phyloP scores from a whole-genome alignment of 2,113 vertebrate species.

The Cebus imitator region DNA sequence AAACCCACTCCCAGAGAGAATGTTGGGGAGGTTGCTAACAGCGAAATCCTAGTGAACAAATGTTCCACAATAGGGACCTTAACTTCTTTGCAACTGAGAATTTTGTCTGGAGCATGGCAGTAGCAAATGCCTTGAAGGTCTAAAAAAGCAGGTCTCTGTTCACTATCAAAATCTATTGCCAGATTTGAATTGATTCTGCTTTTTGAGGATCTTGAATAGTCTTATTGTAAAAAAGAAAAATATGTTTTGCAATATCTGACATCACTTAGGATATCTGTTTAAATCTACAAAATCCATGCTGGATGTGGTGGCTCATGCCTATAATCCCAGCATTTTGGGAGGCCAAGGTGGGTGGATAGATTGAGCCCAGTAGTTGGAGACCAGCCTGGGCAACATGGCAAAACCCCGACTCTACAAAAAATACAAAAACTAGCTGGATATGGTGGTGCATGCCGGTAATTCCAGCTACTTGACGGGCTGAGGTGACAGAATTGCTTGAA shows the following conservation, averaged over 20 bases:
- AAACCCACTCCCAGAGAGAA: not conserved
- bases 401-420: too few relatives aligned
- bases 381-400: too few relatives aligned
- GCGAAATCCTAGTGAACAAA: not conserved
- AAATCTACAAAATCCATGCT: not conserved
- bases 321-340: too few relatives aligned
- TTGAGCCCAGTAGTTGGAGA: too few relatives aligned
- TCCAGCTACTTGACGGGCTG: too few relatives aligned
- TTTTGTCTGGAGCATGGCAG: not conserved
- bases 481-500: too few relatives aligned
- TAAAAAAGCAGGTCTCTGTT: not conserved
- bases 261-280: not conserved
- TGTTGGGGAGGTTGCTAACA: not conserved
- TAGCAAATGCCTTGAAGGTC: not conserved
- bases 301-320: too few relatives aligned
- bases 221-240: not conserved
- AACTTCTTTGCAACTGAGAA: not conserved
- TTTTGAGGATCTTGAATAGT: not conserved
- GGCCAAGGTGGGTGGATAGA: too few relatives aligned
- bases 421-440: too few relatives aligned
- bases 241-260: not conserved
- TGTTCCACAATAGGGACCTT: not conserved
- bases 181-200: not conserved
- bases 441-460: too few relatives aligned
- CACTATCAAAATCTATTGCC: not conserved